These are phyloP conservation scores for Drosophila tsacasi DNA, from an alignment of 1,140 invertebrate species.

Conservation along the genomic window DNA sequence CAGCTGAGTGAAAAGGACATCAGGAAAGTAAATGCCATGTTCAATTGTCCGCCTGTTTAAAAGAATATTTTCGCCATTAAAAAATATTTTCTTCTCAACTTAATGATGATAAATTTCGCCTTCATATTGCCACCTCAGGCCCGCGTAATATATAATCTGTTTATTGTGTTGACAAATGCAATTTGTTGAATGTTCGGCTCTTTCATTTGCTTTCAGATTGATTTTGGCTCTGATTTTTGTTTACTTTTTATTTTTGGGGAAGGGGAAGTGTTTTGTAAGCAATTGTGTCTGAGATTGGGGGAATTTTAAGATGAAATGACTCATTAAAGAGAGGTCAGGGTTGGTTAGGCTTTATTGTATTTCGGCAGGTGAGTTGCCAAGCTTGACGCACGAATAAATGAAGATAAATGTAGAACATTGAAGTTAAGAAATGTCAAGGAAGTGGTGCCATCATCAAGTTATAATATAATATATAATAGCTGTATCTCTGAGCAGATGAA, in stretches of 20 bases:
- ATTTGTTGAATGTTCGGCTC: conserved; percentile 24
- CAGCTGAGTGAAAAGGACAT: conserved; percentile 89
- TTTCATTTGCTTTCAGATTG: conserved; percentile 27
- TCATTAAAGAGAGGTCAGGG: neutral
- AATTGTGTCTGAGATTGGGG: conserved; percentile 5
- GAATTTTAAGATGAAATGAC: neutral
- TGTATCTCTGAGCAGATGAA: no score
- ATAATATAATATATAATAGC: no score
- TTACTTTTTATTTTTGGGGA: neutral
- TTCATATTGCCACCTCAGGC: conserved; percentile 1
- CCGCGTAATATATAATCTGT: conserved; percentile 31
- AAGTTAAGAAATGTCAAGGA: neutral
- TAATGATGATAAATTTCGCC: conserved; percentile 46
- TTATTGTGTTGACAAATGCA: conserved; percentile 46
- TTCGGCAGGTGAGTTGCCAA: neutral
- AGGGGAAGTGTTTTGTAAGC: neutral
- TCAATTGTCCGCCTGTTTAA: conserved; percentile 74
- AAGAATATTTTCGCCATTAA: neutral
- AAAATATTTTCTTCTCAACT: neutral
- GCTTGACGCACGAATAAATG: neutral
- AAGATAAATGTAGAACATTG: conserved; percentile 16
- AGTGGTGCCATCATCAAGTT: neutral
- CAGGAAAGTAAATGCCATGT: conserved; percentile 89
- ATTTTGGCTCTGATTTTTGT: conserved; percentile 18
- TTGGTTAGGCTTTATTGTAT: conserved; percentile 3